phyloP scores from a whole-genome alignment of 2,888 invertebrate species.

The Polydrusus tereticollis region DNA sequence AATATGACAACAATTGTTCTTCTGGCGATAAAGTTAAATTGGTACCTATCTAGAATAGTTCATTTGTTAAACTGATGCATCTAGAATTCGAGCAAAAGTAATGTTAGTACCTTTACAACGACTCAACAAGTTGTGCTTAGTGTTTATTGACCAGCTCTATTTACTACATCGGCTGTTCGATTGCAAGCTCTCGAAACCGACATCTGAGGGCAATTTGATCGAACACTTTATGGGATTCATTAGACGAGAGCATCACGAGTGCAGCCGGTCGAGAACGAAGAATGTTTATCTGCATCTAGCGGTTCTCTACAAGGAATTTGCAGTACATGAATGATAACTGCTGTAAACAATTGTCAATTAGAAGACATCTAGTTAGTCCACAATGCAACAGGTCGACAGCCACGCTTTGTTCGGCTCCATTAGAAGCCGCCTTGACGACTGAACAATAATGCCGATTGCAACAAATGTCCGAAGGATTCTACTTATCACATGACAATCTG shows the following conservation, averaged over 20 bases:
- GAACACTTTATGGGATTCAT: slow-evolving; percentile 60
- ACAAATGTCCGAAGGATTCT: slow-evolving; percentile 64
- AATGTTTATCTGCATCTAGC: slow-evolving; percentile 60
- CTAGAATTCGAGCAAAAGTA: slow-evolving; percentile 3
- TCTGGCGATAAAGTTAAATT: no score
- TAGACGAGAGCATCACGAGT: slow-evolving; percentile 59
- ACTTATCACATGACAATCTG: slow-evolving; percentile 64
- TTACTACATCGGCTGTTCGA: slow-evolving; percentile 35
- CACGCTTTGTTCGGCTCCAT: slow-evolving; percentile 63
- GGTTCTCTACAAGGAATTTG: slow-evolving; percentile 65
- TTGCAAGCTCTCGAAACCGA: slow-evolving; percentile 40
- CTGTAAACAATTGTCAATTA: slow-evolving; percentile 68
- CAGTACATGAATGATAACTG: slow-evolving; percentile 67
- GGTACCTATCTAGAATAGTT: slow-evolving; percentile 1
- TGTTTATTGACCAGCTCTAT: slow-evolving; percentile 42
- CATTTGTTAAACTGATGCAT: slow-evolving; percentile 8
- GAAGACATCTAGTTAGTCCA: slow-evolving; percentile 66
- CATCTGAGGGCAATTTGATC: slow-evolving; percentile 55
- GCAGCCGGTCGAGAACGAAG: slow-evolving; percentile 53
- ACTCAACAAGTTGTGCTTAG: slow-evolving; percentile 12
- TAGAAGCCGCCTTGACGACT: slow-evolving; percentile 61
- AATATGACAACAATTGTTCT: no score
- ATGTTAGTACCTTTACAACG: slow-evolving; percentile 19
- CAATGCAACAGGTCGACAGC: slow-evolving; percentile 64
- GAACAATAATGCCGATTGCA: slow-evolving; percentile 64